These are phyloP conservation scores for Thamnophis elegans DNA, from an alignment of 2,797 vertebrate genomes.

Conservation along the genomic window DNA sequence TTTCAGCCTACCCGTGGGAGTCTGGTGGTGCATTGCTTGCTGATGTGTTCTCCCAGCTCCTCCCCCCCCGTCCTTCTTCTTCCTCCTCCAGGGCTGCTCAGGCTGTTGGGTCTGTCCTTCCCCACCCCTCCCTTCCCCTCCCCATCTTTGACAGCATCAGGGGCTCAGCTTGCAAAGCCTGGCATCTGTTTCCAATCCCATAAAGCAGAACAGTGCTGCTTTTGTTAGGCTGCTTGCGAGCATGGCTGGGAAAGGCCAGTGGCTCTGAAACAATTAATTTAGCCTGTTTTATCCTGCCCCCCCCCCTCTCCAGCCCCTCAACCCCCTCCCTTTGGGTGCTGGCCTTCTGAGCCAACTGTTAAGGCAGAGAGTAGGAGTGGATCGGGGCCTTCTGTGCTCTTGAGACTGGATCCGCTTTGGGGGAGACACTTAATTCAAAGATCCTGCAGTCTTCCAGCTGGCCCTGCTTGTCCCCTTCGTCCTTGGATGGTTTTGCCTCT, in stretches of 20 bases:
- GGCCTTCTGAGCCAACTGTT: accelerated
- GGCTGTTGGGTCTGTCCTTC: not conserved
- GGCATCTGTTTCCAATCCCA: conserved; percentile 49
- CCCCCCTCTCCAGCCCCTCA: too few relatives aligned
- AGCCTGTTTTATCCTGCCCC: not conserved
- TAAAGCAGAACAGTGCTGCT: conserved; percentile 32
- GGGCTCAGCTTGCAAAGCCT: conserved; percentile 5
- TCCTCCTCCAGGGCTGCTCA: not conserved
- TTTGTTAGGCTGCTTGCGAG: conserved; percentile 3
- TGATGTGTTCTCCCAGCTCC: not conserved
- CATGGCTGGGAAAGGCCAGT: accelerated
- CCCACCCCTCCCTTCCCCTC: not conserved
- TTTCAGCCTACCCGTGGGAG: not conserved
- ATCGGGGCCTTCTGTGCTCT: accelerated
- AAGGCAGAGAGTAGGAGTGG: accelerated
- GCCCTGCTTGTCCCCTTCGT: not conserved
- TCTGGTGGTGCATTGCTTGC: accelerated
- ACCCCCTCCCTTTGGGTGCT: accelerated
- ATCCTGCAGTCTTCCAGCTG: accelerated
- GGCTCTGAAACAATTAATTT: not conserved
- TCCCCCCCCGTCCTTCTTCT: not conserved
- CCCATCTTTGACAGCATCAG: not conserved
- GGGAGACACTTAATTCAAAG: not conserved
- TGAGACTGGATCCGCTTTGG: accelerated
- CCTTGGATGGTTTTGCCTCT: not conserved